Base-by-base conservation (phyloP, 1,140 invertebrate species). In the Nasonia longicornis region DNA sequence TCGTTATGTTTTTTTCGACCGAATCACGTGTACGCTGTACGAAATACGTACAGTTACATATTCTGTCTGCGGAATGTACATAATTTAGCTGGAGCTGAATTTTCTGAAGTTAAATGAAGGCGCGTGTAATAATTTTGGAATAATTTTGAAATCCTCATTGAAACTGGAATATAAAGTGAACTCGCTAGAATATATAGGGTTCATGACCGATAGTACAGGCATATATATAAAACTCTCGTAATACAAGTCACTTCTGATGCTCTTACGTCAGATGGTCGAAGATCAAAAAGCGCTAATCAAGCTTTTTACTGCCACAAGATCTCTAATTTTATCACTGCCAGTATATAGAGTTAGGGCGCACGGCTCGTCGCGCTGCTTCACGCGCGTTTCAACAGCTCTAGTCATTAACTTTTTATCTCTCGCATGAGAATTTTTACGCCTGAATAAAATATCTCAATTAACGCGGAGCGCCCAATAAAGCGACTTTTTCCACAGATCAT, bases 251-350 rank as follows among this genome's bases (percentile, higher is more conserved):
- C 48, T 45, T 26, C 35, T 69, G 67, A 45, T 58, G 1, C 20
- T 58, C 20, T 16, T 6, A 58, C 20, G 52, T 58, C 16, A 7
- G 42, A 67, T 67, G 66, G 45, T 16, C 6, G 12, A 20, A 45
- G 12, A 77, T 77, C 75, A 48, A 7, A 67, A 48, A 48, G 22
- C 20, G 38, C 48, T 48, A 67, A 77, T 77, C 63, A 63, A 77
- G 14, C 16, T 77, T 76, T 77, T 66, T 38, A 77, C 26, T 77
- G 38, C 22, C 66, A 48, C 12, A 16, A 4, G 14, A 6, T 35
- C 66, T 35, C 66, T 48, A 67, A 77, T 31, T 77, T 22, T 29
- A 69, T 4, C 58, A 76, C 10, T 66, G 20, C 52, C 20, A 58
- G 38, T 42, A 42, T 26, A 26, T 2, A 26, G 52, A 58, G 20